These are phyloP conservation scores for Poeciliopsis turrubarensis DNA, from an alignment of 2,113 vertebrate genomes.

Conservation along the genomic window DNA sequence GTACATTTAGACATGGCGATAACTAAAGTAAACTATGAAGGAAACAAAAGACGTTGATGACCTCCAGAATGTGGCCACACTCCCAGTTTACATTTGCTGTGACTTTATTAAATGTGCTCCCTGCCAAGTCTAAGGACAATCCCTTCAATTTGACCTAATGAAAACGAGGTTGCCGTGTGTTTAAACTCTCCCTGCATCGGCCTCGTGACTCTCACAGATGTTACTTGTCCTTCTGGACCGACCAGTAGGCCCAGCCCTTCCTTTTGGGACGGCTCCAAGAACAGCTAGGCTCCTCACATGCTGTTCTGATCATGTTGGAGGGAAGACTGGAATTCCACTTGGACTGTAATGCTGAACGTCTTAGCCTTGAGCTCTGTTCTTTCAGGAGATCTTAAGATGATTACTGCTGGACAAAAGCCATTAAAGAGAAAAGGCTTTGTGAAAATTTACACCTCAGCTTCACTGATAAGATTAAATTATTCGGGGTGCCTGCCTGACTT, in stretches of 20 bases:
- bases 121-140: conserved; percentile 47
- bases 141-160: conserved; percentile 45
- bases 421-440: neutral
- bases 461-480: neutral
- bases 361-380: conserved; percentile 9
- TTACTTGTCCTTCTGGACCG: conserved; percentile 60
- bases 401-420: conserved; percentile 9
- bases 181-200: conserved; percentile 27
- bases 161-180: conserved; percentile 33
- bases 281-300: conserved; percentile 32
- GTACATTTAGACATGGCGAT: conserved; percentile 23
- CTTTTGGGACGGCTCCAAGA: conserved; percentile 54
- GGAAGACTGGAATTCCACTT: conserved; percentile 23
- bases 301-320: conserved; percentile 29
- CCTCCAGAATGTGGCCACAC: conserved; percentile 13
- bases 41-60: conserved; percentile 20
- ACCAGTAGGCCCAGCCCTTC: conserved; percentile 57
- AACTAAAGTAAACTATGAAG: conserved; percentile 35
- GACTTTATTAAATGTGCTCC: conserved; percentile 46
- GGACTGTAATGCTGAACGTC: neutral
- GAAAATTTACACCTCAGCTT: conserved; percentile 1
- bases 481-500: neutral
- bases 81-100: conserved; percentile 39
- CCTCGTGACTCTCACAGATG: conserved; percentile 43
- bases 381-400: conserved; percentile 1